Base-by-base conservation (phyloP, 2,113 vertebrate genomes). In the Hepsetus odoe region DNA sequence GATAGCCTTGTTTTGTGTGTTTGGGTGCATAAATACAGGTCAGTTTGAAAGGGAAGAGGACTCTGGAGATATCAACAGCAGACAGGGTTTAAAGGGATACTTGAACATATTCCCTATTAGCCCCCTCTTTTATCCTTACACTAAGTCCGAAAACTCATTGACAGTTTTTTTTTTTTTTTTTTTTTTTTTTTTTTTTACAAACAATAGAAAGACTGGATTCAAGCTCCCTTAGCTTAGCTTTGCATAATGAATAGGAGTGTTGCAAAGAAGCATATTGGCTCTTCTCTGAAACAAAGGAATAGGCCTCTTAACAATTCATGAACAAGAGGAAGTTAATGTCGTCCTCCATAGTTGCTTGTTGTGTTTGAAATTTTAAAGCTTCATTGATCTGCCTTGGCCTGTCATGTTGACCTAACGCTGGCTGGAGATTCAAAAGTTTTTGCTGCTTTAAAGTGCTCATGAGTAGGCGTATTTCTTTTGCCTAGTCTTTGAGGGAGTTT, bases 1-100 rank as follows among this genome's bases (percentile, higher is more conserved):
- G 80, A 30, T 79, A 42, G 82, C 74, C 76, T 66, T 76, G 51
- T 74, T 76, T 76, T 82, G 72, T 77, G 82, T 76, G 82, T 26
- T 26, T 76, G 32, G 18, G 20, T 67, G 62, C n/a, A 20, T 22
- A 11, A 53, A 11, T n/a, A 40, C 33, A 20, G 64, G 30, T 33
- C 64, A n/a, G 64, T 4, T 22, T 28, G 33, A 26, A 3, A 46
- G 42, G n/a, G 42, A 51, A 30, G 8, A 5, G n/a, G 44, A 22
- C 24, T 22, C 40, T 6, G 33, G 49, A 53, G 51, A 55, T 55
- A 55, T 55, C n/a, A 24, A 24, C 10, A 55, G 9, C 51, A 55
- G 6, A 1, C 8, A 5, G 6, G 51, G n/a, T 10, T 55, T 55
- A 55, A 55, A 55, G 51, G 51, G n/a, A 55, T 55, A 55, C n/a